Evolutionary conservation across 2,113 vertebrate genomes (phyloP).

Genomic region (Glaucidium brasilianum): DNA sequence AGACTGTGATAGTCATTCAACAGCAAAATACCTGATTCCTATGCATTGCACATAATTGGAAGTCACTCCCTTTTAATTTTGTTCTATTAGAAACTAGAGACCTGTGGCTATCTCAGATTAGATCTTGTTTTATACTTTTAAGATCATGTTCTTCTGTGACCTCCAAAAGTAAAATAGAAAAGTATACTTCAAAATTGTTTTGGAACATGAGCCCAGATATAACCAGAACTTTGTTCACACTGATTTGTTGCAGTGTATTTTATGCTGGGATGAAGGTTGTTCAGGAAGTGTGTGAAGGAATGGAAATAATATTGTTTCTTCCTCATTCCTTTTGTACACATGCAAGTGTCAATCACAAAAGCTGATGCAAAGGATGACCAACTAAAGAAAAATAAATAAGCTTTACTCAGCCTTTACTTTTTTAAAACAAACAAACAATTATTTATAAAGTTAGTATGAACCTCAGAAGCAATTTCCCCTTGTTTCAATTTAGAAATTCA

Average conservation of each 20-base stretch:
- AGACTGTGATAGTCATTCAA: not conserved
- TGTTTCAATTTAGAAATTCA: not conserved
- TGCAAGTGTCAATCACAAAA: not conserved
- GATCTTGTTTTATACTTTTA: not conserved
- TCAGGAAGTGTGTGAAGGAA: rapidly evolving
- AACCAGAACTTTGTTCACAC: not conserved
- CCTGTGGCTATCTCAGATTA: not conserved
- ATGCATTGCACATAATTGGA: not conserved
- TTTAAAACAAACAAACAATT: too few species aligned
- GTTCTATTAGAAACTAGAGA: not conserved
- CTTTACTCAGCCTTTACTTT: not conserved
- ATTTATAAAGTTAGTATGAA: not conserved
- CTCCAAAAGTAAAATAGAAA: not conserved
- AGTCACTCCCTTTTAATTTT: not conserved
- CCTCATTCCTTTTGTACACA: not conserved
- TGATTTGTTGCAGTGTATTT: not conserved
- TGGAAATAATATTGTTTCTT: not conserved
- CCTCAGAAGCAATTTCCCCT: not conserved
- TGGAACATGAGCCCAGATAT: not conserved
- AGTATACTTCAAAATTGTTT: not conserved
- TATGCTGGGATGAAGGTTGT: not conserved
- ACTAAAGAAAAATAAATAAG: not conserved
- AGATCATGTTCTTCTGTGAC: not conserved
- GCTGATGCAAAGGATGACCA: not conserved
- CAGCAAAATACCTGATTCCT: not conserved